These are phyloP conservation scores for Gadopsis marmoratus DNA, from an alignment of 2,797 vertebrate genomes.

Conservation along the genomic window DNA sequence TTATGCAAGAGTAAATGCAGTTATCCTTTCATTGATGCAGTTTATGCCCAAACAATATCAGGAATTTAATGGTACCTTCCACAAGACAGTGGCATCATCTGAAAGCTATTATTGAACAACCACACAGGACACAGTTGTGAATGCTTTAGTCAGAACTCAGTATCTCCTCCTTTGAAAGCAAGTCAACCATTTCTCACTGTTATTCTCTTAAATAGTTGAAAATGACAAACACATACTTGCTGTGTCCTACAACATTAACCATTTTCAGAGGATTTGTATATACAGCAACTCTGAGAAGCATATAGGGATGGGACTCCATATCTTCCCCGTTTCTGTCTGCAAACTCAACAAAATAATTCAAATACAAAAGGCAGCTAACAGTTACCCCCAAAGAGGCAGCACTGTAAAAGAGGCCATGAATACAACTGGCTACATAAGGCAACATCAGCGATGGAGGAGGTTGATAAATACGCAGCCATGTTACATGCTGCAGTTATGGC, in stretches of 20 bases:
- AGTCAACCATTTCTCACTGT: neutral
- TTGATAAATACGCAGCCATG: neutral
- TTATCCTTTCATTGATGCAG: slow-evolving; percentile 20
- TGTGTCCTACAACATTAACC: neutral
- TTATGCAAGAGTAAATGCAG: slow-evolving; percentile 35
- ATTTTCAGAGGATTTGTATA: neutral
- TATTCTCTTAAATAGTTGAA: neutral
- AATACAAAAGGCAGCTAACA: slow-evolving; percentile 32
- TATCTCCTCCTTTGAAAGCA: slow-evolving; percentile 1
- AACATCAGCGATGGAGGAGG: slow-evolving; percentile 22
- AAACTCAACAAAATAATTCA: neutral
- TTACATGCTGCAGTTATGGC: slow-evolving; percentile 2
- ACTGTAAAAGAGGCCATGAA: slow-evolving; percentile 15
- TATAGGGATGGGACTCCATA: slow-evolving; percentile 1
- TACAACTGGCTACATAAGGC: slow-evolving; percentile 19
- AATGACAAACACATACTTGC: neutral
- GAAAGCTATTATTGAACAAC: slow-evolving; percentile 18
- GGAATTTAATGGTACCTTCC: neutral
- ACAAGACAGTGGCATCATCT: slow-evolving; percentile 12
- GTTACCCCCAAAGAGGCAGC: slow-evolving; percentile 11
- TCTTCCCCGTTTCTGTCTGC: slow-evolving; percentile 10
- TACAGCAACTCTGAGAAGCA: neutral
- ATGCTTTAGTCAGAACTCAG: neutral
- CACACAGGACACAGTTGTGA: neutral
- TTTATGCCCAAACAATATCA: neutral